Evolutionary conservation across 2,113 vertebrate genomes (phyloP).

Genomic region (Xenotilapia leptura): DNA sequence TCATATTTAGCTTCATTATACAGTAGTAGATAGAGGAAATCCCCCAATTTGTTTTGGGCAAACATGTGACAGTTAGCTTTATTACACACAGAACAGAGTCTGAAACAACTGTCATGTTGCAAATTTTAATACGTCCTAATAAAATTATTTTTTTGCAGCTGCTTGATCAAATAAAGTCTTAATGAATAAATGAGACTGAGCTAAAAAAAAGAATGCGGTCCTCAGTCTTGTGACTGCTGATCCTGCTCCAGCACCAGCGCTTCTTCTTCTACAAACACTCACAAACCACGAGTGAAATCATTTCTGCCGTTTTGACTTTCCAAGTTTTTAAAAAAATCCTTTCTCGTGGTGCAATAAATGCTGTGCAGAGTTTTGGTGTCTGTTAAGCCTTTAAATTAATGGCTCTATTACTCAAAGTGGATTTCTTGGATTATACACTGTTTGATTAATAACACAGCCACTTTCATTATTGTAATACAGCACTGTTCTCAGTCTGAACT

Average conservation of each 20-base stretch:
- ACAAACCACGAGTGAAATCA: not conserved
- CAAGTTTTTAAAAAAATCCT: not conserved
- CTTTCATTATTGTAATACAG: not conserved
- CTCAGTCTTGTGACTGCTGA: not conserved
- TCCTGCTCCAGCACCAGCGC: not conserved
- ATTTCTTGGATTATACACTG: not conserved
- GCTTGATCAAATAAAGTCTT: not conserved
- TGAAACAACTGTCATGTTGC: not conserved
- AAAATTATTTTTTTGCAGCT: not conserved
- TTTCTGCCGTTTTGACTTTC: not conserved
- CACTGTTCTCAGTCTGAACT: not conserved
- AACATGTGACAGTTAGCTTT: not conserved
- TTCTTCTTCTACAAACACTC: not conserved
- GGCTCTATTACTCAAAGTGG: not conserved
- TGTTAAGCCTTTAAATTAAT: not conserved
- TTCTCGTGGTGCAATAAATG: not conserved
- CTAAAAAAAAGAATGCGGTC: not conserved
- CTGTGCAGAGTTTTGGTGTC: not conserved
- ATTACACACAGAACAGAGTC: not conserved
- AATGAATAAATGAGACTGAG: not conserved
- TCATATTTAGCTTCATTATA: not conserved
- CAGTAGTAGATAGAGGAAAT: not conserved
- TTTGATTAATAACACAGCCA: not conserved
- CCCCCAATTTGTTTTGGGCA: not conserved
- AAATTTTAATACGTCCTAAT: not conserved